Conservation (phyloP, 1,140 invertebrate genomes). For the Drosophila hydei region DNA sequence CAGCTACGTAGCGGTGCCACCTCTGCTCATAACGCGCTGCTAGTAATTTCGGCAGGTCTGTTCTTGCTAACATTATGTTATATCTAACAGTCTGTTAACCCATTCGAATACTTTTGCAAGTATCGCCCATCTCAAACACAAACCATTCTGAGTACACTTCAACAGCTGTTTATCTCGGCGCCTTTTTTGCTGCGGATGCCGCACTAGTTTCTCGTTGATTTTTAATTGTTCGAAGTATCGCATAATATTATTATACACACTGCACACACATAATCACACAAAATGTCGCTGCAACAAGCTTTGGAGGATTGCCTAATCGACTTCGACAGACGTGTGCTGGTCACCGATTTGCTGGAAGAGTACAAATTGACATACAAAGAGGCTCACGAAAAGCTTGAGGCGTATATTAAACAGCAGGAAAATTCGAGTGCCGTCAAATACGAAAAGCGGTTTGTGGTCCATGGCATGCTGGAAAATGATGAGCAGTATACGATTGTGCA, state of each 20-base stretch:
- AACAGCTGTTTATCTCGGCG: conserved; percentile 39
- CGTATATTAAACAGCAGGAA: conserved; percentile 61
- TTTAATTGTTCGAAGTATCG: background rate
- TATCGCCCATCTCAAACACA: conserved; percentile 15
- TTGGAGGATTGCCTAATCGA: conserved; percentile 71
- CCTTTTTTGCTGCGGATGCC: conserved; percentile 33
- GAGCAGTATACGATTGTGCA: conserved; percentile 71
- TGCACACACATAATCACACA: background rate
- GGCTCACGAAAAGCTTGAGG: conserved; percentile 54
- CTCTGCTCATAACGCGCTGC: background rate
- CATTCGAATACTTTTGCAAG: background rate
- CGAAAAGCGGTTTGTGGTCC: conserved; percentile 69
- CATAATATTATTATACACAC: conserved; percentile 1
- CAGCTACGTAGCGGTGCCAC: conserved; percentile 18
- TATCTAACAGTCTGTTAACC: background rate
- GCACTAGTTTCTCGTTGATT: conserved; percentile 9
- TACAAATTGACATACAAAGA: conserved; percentile 74
- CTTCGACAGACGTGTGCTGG: conserved; percentile 71
- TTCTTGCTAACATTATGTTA: background rate
- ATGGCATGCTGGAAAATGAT: conserved; percentile 48
- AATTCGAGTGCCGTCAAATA: conserved; percentile 37
- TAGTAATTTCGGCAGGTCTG: no score
- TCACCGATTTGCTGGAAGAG: conserved; percentile 75
- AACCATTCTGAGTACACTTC: conserved; percentile 10
- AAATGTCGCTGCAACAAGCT: conserved; percentile 68